These are phyloP conservation scores for Tyria jacobaeae DNA, from an alignment of 2,888 invertebrate species.

Conservation along the genomic window DNA sequence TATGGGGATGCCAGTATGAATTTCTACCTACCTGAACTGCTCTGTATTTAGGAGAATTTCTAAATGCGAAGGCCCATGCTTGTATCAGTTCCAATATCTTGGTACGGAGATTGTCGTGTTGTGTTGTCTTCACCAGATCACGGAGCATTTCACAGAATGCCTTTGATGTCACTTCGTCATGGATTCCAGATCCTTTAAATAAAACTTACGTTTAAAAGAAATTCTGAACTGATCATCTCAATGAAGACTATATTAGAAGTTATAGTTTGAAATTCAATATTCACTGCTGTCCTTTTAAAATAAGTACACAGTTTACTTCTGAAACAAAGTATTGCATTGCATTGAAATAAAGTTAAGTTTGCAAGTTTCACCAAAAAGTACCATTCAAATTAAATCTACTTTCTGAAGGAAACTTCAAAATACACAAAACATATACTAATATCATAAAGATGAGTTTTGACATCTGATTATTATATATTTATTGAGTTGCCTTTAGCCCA, in stretches of 20 bases:
- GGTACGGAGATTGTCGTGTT: constrained; percentile 92
- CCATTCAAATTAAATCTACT: too few relatives aligned
- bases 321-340: too few relatives aligned
- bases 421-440: too few relatives aligned
- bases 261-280: too few relatives aligned
- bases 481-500: too few relatives aligned
- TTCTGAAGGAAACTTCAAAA: too few relatives aligned
- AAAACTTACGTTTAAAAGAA: background rate
- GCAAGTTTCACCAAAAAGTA: too few relatives aligned
- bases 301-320: too few relatives aligned
- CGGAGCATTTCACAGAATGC: constrained; percentile 97
- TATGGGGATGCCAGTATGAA: background rate
- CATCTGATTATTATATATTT: too few relatives aligned
- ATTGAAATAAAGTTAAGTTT: too few relatives aligned
- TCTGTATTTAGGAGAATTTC: constrained; percentile 95
- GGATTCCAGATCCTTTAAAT: constrained; percentile 89
- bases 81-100: constrained; percentile 98
- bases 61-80: constrained; percentile 99
- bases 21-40: constrained; percentile 92
- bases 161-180: constrained; percentile 96
- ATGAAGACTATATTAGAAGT: background rate
- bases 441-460: too few relatives aligned
- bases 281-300: too few relatives aligned
- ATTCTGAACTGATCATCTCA: background rate
- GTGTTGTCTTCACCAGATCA: constrained; percentile 93